Conservation (phyloP, 2,113 vertebrate species). For the Clarias batrachus region DNA sequence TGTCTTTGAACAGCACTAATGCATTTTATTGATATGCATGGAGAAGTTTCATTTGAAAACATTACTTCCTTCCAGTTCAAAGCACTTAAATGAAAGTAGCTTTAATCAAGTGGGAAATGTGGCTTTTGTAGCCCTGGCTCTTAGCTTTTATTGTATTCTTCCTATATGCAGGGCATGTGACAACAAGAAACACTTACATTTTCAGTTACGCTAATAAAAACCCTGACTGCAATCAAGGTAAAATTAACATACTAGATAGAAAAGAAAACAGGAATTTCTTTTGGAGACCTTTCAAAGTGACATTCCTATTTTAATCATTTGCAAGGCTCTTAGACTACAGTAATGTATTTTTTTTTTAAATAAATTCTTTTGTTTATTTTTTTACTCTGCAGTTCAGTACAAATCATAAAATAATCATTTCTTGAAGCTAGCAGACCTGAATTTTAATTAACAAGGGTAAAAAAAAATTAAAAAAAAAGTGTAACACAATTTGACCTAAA, state of each 20-base stretch:
- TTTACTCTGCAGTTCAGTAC: background rate
- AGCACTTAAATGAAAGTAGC: background rate
- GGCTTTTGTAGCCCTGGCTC: slow-evolving; percentile 4
- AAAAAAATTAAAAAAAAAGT: background rate
- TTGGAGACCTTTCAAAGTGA: background rate
- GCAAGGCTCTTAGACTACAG: background rate
- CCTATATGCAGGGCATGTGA: background rate
- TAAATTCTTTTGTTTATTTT: background rate
- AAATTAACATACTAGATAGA: background rate
- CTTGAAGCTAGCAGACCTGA: background rate
- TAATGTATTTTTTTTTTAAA: too few relatives aligned
- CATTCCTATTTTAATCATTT: background rate
- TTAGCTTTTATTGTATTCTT: background rate
- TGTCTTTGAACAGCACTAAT: background rate
- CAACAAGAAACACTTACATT: background rate
- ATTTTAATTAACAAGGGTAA: background rate
- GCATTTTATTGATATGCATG: background rate
- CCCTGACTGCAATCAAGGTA: background rate
- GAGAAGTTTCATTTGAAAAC: background rate
- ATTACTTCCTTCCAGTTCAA: background rate
- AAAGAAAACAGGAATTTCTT: background rate
- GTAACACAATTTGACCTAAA: background rate
- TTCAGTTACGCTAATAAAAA: slow-evolving; percentile 3
- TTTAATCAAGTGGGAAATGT: background rate
- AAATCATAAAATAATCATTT: background rate